Conservation (phyloP, 1,140 invertebrate genomes). For the Pentalonia nigronervosa region DNA sequence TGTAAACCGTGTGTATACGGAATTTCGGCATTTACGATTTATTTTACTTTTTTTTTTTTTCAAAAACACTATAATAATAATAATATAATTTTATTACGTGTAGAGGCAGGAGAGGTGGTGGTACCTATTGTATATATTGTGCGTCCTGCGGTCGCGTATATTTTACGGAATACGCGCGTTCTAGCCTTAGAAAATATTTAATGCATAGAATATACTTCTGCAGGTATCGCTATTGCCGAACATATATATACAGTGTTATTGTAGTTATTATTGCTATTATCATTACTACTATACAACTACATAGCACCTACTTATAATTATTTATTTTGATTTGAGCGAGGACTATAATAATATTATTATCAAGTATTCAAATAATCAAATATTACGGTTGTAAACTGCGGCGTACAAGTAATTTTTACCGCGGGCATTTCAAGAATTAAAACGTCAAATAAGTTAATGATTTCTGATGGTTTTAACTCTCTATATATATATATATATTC, state of each 20-base stretch:
- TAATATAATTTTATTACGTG: background rate
- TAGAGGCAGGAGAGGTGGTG: no score
- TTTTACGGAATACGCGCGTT: background rate
- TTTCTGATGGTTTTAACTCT: background rate
- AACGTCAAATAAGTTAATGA: no score
- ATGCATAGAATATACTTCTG: background rate
- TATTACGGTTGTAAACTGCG: no score
- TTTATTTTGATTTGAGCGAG: no score
- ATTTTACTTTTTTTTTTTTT: background rate
- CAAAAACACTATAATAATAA: background rate
- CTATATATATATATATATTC: background rate
- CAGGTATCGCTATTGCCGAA: background rate
- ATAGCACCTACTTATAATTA: no score
- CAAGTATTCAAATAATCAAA: no score
- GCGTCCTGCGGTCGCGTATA: background rate
- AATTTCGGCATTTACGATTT: conserved; percentile 17
- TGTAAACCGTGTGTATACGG: conserved; percentile 23
- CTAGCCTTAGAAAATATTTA: background rate
- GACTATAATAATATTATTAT: no score
- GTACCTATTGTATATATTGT: background rate
- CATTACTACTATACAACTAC: background rate
- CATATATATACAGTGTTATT: no score
- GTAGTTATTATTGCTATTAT: background rate
- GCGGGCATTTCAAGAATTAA: no score
- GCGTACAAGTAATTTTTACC: no score